Base-by-base conservation (phyloP, 2,888 invertebrate genomes). In the Anticlea derivata region DNA sequence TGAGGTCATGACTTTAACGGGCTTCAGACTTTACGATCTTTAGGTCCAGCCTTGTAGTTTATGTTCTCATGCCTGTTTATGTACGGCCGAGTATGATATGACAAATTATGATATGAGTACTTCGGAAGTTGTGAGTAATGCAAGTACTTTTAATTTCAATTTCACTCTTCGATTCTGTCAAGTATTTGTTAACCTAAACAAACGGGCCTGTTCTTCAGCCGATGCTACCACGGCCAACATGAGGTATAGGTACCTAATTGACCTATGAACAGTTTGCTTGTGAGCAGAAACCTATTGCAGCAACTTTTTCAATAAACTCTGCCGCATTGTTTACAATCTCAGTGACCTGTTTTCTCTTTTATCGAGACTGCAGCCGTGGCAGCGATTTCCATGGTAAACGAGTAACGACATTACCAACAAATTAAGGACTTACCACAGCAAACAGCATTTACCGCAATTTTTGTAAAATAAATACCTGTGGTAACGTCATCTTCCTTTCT, bases 1-100 rank as follows among this genome's bases (percentile, higher is more conserved):
- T 58, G 60, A 61, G 58, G 56, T 61, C 60, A 61, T 23, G 41
- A 39, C 48, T 54, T 53, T 45, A 58, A 60, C 47, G 46, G 38
- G 34, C 41, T 34, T 34, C 29, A 35, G 26, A 56, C 48, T 61
- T 58, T 47, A 58, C 49, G 49, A 37, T 37, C 52, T 17, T 47
- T 39, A 38, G 33, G 33, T 23, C 5, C 30, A 34, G 24, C 37
- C 43, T 43, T 37, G 41, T 13, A 12, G 40, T 30, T 10, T 7
- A 41, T 34, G 8, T 12, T 49, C 17, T 37, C 30, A 46, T 30
- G 30, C 17, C 24, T 24, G 30, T 50, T 43, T 31, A 37, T 22
- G 39, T n/a, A 26, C 12, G 7, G 26, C 24, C 45, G 4, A 17
- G 17, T 4, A 17, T n/a, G 17, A 2, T 17, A 17, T 2, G 17